Conservation (phyloP, 2,888 invertebrate genomes). For the Xylocampa areola region DNA sequence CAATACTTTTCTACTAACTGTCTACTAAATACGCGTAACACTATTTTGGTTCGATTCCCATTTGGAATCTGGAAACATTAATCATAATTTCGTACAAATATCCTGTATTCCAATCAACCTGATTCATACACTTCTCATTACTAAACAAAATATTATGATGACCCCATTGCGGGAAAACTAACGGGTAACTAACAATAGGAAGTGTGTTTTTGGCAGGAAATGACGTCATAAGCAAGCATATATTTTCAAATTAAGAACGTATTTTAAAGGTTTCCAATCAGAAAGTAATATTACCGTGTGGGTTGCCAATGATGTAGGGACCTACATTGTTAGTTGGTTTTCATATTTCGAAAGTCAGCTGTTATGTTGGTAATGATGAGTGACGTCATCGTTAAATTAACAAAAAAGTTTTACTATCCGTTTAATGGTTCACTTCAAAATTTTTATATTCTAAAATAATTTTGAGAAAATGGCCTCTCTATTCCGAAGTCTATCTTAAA, state of each 20-base stretch:
- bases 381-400: too few species aligned
- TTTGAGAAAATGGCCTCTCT: too few species aligned
- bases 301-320: too few species aligned
- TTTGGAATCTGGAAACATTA: slow-evolving; percentile 54
- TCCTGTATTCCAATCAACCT: slow-evolving; percentile 57
- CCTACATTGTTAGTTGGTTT: too few species aligned
- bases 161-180: slow-evolving; percentile 45
- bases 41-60: slow-evolving; percentile 32
- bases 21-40: neutral
- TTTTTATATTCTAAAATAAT: too few species aligned
- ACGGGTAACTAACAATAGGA: slow-evolving; percentile 36
- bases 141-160: slow-evolving; percentile 58
- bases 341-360: too few species aligned
- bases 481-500: too few species aligned
- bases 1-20: too few species aligned
- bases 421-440: too few species aligned
- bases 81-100: slow-evolving; percentile 58
- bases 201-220: slow-evolving; percentile 29
- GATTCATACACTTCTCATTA: slow-evolving; percentile 52
- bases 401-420: too few species aligned
- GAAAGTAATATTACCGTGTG: too few species aligned
- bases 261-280: neutral
- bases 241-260: slow-evolving; percentile 6
- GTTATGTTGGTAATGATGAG: too few species aligned
- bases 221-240: slow-evolving; percentile 23